These are phyloP conservation scores for Acrocera orbiculus DNA, from an alignment of 2,888 invertebrate genomes.

Conservation along the genomic window DNA sequence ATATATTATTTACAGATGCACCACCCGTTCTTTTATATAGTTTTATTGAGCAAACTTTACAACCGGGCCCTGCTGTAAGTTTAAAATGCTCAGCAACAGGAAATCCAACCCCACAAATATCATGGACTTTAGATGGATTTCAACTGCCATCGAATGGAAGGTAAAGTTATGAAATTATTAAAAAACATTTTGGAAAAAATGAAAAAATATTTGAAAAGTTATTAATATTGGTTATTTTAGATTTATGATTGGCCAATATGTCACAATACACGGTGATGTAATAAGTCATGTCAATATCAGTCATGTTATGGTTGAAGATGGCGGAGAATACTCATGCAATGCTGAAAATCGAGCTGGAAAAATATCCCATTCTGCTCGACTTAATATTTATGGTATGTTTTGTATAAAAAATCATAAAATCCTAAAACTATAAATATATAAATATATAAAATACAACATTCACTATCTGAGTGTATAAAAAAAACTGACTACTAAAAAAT, in stretches of 20 bases:
- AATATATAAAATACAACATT: neutral
- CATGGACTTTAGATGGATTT: slow-evolving; percentile 62
- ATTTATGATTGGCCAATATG: slow-evolving; percentile 60
- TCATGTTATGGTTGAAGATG: slow-evolving; percentile 60
- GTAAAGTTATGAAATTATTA: too few species aligned
- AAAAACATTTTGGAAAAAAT: too few species aligned
- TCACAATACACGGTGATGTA: slow-evolving; percentile 60
- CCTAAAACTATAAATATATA: slow-evolving; percentile 1
- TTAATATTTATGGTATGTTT: slow-evolving; percentile 61
- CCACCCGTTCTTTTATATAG: slow-evolving; percentile 57
- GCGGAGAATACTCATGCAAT: slow-evolving; percentile 61
- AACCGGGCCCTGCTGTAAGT: slow-evolving; percentile 59
- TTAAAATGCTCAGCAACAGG: slow-evolving; percentile 61
- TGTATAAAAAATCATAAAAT: slow-evolving; percentile 9
- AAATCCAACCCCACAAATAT: slow-evolving; percentile 62
- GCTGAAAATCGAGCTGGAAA: slow-evolving; percentile 60
- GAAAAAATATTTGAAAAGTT: too few species aligned
- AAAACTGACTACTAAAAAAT: too few species aligned
- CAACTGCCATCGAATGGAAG: slow-evolving; percentile 42
- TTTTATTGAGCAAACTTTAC: slow-evolving; percentile 62
- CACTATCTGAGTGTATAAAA: too few species aligned
- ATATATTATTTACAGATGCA: slow-evolving; percentile 60
- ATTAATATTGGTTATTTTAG: too few species aligned
- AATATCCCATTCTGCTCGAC: slow-evolving; percentile 51
- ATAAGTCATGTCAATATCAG: slow-evolving; percentile 71